phyloP scores from a whole-genome alignment of 2,888 invertebrate genomes.

The Harmothoe impar region DNA sequence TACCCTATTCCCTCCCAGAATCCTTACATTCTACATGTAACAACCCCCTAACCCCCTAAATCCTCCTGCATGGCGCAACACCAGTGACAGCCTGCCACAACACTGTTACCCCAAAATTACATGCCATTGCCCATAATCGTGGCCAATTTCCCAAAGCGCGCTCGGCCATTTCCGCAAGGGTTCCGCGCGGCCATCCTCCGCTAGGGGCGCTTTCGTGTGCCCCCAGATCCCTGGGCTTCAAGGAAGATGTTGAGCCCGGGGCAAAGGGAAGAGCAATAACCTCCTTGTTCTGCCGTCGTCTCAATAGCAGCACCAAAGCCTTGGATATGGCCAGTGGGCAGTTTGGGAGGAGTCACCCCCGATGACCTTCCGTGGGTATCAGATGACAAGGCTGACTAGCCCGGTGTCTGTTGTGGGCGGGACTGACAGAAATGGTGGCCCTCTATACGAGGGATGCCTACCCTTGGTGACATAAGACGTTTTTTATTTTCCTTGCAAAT shows the following conservation, averaged over 20 bases:
- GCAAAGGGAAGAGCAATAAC: neutral
- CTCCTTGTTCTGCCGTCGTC: neutral
- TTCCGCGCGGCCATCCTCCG: neutral
- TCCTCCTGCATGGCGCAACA: neutral
- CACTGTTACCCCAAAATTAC: conserved; percentile 13
- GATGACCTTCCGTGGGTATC: neutral
- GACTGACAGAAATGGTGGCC: too few species aligned
- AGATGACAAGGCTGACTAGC: neutral
- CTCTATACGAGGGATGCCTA: too few species aligned
- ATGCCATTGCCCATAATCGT: conserved; percentile 12
- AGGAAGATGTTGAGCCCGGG: neutral
- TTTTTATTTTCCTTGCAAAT: too few species aligned
- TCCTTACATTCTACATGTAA: too few species aligned
- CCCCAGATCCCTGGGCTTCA: neutral
- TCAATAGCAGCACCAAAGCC: neutral
- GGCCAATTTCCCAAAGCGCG: neutral
- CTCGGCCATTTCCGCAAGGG: neutral
- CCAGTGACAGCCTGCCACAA: neutral
- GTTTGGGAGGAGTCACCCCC: neutral
- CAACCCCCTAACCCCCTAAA: neutral
- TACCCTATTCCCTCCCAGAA: too few species aligned
- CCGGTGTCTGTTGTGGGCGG: too few species aligned
- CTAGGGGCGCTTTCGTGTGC: neutral
- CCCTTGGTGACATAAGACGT: too few species aligned
- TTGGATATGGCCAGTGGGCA: conserved; percentile 6